Evolutionary conservation across 2,888 invertebrate species (phyloP), one percentile per base, ranked within the genome.

Genomic region (Silvanus unidentatus): DNA sequence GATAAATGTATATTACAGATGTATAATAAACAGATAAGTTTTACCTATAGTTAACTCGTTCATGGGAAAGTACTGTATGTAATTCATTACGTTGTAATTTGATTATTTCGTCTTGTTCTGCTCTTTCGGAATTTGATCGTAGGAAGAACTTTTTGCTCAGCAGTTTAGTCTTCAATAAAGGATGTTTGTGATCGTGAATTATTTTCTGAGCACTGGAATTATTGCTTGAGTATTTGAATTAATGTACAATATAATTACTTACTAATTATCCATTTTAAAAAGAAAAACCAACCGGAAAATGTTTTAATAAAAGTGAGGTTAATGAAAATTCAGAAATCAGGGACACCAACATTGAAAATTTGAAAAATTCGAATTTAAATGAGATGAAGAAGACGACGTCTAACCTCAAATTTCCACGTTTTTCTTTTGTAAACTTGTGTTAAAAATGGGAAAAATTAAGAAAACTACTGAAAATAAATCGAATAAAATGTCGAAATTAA

Each of bases 171-270:
- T 62, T 64, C 16, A 60, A 55, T 6, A 65, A 22, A 13, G 68
- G 66, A 42, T 63, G 59, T 47, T 56, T 60, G 44, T 69, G 68
- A 43, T 59, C 57, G 15, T 64, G 48, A 27, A 67, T 55, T 11
- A 63, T 55, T 43, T 56, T 57, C 47, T 16, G 4, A 10, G 37
- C 15, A 3, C 16, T 16, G 13, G 10, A 16, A 6, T 37, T 16
- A 16, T 37, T 37, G 16, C 13, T 37, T 3, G n/a, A n/a, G n/a
- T n/a, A n/a, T n/a, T n/a, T n/a, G n/a, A n/a, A n/a, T n/a, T n/a
- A n/a, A n/a, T n/a, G n/a, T n/a, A n/a, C n/a, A n/a, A n/a, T n/a
- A n/a, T n/a, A n/a, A n/a, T n/a, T n/a, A n/a, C n/a, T n/a, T n/a
- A n/a, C n/a, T n/a, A n/a, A n/a, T n/a, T n/a, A n/a, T n/a, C n/a